Percentiles rank a stretch among this genome's conserved stretches.
phyloP scores from a whole-genome alignment of 2,888 invertebrate species.

The Rhabditoides inermis region DNA sequence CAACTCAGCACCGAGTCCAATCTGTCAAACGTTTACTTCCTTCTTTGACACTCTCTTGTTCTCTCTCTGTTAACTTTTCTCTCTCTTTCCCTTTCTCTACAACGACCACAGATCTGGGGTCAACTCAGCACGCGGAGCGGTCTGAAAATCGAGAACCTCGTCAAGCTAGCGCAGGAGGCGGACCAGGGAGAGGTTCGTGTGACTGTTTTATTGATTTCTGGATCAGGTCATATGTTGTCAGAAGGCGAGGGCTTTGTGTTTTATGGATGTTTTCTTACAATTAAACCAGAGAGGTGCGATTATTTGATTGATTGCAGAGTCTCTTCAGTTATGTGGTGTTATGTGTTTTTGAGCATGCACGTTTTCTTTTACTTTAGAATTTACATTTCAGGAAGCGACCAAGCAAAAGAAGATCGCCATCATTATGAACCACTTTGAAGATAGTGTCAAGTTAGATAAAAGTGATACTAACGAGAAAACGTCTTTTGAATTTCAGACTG shows the following conservation, averaged over 20 bases:
- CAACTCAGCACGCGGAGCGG: constrained; percentile 12
- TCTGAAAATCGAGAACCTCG: constrained; percentile 41
- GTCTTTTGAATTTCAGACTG: no score
- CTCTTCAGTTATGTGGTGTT: no score
- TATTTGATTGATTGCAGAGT: no score
- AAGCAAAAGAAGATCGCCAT: constrained; percentile 30
- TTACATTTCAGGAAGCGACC: no score
- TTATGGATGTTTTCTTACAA: no score
- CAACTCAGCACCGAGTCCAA: constrained; percentile 18
- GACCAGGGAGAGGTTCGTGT: constrained; percentile 32
- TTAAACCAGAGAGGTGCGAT: no score
- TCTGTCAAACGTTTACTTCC: no score
- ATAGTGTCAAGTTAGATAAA: constrained; percentile 23
- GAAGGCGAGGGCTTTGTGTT: constrained; percentile 30
- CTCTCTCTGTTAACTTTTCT: no score
- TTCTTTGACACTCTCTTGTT: no score
- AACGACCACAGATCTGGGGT: not conserved
- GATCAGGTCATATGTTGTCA: constrained; percentile 1
- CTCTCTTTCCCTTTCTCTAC: not conserved
- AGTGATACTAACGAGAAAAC: no score
- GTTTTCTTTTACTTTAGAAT: no score
- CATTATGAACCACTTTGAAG: constrained; percentile 25
- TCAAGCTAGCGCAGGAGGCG: constrained; percentile 36
- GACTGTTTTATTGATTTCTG: not conserved
- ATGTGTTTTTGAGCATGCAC: no score